A percentile compares a stretch with the other conserved stretches of the same genome.
phyloP scores from a whole-genome alignment of 2,797 vertebrate species.

The Diglossa cyanea region DNA sequence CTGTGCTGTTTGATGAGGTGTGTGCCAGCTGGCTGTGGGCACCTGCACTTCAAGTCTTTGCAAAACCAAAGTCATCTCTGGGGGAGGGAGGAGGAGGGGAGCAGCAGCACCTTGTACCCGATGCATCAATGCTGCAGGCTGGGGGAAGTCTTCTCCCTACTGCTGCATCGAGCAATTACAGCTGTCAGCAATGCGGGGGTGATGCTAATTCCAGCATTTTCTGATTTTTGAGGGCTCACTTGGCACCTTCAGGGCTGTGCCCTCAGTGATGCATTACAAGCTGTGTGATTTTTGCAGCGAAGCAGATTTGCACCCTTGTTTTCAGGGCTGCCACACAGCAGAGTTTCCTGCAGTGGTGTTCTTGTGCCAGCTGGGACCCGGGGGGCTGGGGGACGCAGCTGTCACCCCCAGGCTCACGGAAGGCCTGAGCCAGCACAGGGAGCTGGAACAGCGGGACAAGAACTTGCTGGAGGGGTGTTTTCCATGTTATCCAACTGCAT shows the following conservation, averaged over 20 bases:
- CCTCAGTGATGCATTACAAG: accelerated
- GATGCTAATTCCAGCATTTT: not conserved
- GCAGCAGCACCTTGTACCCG: not conserved
- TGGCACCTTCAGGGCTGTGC: not conserved
- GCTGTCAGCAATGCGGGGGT: accelerated
- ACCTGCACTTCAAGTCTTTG: not conserved
- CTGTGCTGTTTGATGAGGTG: not conserved
- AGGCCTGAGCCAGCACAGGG: not conserved
- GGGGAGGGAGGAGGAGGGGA: not conserved
- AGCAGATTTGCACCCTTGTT: not conserved
- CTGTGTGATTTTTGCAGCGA: not conserved
- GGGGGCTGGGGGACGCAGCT: accelerated
- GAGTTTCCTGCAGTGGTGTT: not conserved
- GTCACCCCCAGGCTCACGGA: not conserved
- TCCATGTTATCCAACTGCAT: accelerated
- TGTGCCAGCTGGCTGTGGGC: not conserved
- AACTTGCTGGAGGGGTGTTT: not conserved
- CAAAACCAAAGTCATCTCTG: not conserved
- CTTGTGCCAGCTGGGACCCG: accelerated
- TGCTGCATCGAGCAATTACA: not conserved
- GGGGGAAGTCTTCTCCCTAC: not conserved
- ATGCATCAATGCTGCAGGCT: not conserved
- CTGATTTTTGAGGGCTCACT: not conserved
- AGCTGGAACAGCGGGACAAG: not conserved
- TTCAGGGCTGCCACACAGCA: not conserved